Evolutionary conservation across 2,888 invertebrate genomes (phyloP).

Genomic region (Toxonevra muliebris): DNA sequence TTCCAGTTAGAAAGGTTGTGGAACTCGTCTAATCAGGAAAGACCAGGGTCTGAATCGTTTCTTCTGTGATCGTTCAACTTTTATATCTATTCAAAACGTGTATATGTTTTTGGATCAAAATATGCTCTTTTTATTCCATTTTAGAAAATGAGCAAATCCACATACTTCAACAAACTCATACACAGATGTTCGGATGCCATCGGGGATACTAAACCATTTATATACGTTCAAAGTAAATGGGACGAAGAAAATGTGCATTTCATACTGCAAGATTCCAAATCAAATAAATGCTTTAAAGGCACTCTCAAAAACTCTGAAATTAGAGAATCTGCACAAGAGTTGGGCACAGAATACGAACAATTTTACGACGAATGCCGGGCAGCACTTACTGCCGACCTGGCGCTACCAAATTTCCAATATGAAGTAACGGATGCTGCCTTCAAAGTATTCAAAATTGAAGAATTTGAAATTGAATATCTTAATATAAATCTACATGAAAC

Average conservation of each 20-base stretch:
- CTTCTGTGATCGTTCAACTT: too few relatives aligned
- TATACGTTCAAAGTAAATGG: conserved; percentile 48
- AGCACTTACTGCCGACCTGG: conserved; percentile 49
- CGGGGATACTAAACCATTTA: conserved; percentile 42
- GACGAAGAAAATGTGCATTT: conserved; percentile 44
- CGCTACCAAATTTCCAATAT: conserved; percentile 48
- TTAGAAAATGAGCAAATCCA: not conserved
- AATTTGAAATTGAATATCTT: conserved; percentile 49
- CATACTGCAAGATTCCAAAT: conserved; percentile 34
- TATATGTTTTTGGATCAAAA: too few relatives aligned
- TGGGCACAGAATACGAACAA: conserved; percentile 46
- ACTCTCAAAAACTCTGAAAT: conserved; percentile 45
- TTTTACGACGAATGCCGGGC: conserved; percentile 50
- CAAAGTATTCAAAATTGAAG: conserved; percentile 46
- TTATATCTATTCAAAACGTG: too few relatives aligned
- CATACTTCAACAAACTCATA: not conserved
- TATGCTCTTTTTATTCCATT: too few relatives aligned
- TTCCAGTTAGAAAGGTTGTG: too few relatives aligned
- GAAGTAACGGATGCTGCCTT: conserved; percentile 44
- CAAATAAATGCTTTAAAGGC: conserved; percentile 42
- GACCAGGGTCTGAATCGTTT: too few relatives aligned
- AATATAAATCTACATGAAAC: conserved; percentile 43
- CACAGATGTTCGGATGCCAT: not conserved
- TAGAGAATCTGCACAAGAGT: conserved; percentile 46
- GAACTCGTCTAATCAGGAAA: too few relatives aligned